phyloP scores from a whole-genome alignment of 2,113 vertebrate species.

The Cebidichthys violaceus region DNA sequence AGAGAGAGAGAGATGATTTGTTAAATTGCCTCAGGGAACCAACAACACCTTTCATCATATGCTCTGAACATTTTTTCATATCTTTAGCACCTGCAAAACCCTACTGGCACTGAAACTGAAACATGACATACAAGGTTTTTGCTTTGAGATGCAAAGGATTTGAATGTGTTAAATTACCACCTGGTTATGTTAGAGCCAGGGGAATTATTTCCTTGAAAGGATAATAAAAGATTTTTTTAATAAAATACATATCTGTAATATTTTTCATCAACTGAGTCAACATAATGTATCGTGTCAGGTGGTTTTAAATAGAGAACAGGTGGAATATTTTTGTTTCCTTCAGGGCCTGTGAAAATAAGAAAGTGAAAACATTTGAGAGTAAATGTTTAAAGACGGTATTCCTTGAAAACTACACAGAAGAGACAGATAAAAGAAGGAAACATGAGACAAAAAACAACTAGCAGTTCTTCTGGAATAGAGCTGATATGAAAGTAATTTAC shows the following conservation, averaged over 20 bases:
- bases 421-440: neutral
- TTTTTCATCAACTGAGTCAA: neutral
- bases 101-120: constrained; percentile 10
- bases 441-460: neutral
- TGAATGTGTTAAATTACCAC: constrained; percentile 1
- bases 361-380: neutral
- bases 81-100: constrained; percentile 23
- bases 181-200: constrained; percentile 16
- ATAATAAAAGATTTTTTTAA: neutral
- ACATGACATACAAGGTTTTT: constrained; percentile 5
- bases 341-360: neutral
- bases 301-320: neutral
- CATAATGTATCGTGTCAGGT: neutral
- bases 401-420: neutral
- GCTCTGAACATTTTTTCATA: constrained; percentile 39
- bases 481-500: constrained; percentile 29
- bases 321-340: constrained; percentile 3
- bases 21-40: constrained; percentile 44
- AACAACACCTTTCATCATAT: constrained; percentile 34
- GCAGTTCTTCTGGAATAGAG: neutral
- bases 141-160: neutral
- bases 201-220: neutral
- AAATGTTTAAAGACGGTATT: neutral
- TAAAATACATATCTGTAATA: neutral
- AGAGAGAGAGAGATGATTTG: constrained; percentile 40